Evolutionary conservation across 2,888 invertebrate species (phyloP).

Genomic region (Pasiphila rectangulata): DNA sequence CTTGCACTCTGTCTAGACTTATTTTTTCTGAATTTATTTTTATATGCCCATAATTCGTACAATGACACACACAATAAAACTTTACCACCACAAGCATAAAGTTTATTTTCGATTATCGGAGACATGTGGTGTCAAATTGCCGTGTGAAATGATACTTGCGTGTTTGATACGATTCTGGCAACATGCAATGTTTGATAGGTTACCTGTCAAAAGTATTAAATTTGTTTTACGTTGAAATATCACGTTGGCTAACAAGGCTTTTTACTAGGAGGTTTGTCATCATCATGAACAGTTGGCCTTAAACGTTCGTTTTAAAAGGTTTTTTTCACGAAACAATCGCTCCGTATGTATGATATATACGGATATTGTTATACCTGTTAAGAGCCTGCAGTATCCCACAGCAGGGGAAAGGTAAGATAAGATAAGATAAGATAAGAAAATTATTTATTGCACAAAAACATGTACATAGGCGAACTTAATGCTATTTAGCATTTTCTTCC

Average conservation of each 20-base stretch:
- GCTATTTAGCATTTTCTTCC: too few relatives aligned
- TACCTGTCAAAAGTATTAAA: conserved; percentile 61
- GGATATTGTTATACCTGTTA: too few relatives aligned
- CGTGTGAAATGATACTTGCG: conserved; percentile 76
- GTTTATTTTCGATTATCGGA: conserved; percentile 42
- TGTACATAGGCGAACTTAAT: too few relatives aligned
- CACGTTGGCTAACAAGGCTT: conserved; percentile 4
- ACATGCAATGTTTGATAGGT: conserved; percentile 58
- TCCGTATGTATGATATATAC: too few relatives aligned
- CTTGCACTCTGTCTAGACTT: neutral
- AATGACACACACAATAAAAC: conserved; percentile 6
- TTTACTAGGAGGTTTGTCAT: neutral
- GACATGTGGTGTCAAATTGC: conserved; percentile 63
- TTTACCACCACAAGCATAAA: conserved; percentile 33
- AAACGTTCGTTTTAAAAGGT: too few relatives aligned
- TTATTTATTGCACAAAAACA: too few relatives aligned
- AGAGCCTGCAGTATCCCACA: too few relatives aligned
- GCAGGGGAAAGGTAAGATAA: too few relatives aligned
- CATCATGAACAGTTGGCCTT: too few relatives aligned
- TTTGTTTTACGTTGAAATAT: conserved; percentile 46
- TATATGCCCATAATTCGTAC: conserved; percentile 1
- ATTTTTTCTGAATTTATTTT: neutral
- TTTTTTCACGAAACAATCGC: too few relatives aligned
- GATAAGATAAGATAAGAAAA: too few relatives aligned
- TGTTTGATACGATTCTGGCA: conserved; percentile 57